Conservation (phyloP, 1,140 invertebrate genomes). For the Pseudomyrmex concolor region DNA sequence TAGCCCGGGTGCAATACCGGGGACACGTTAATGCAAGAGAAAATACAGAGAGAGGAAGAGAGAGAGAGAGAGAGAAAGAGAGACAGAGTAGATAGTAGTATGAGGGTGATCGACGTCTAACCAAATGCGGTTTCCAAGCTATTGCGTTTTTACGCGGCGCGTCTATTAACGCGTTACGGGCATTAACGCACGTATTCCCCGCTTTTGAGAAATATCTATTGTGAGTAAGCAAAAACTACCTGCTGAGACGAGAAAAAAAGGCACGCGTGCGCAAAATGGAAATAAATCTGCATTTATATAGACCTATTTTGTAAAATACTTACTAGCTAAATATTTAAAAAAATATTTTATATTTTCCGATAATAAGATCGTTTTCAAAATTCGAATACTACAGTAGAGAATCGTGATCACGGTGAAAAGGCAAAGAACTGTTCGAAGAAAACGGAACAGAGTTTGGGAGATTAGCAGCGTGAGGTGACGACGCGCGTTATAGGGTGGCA, state of each 20-base stretch:
- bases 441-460: neutral
- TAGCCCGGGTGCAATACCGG: conserved; percentile 76
- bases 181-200: conserved; percentile 74
- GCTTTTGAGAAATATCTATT: conserved; percentile 33
- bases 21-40: conserved; percentile 78
- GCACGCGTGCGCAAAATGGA: neutral
- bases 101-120: conserved; percentile 73
- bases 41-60: conserved; percentile 12
- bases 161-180: conserved; percentile 67
- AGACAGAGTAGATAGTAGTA: neutral
- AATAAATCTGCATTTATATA: neutral
- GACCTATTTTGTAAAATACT: too few relatives aligned
- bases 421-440: conserved; percentile 2
- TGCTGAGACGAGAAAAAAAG: neutral
- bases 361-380: neutral
- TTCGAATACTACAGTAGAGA: neutral
- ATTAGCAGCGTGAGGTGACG: neutral
- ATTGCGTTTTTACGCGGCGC: conserved; percentile 82
- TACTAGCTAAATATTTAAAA: neutral
- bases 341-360: neutral
- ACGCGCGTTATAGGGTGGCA: conserved; percentile 8
- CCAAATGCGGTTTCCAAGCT: conserved; percentile 85
- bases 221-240: conserved; percentile 15
- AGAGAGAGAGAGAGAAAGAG: neutral
- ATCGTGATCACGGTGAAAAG: neutral